Conservation (phyloP, 2,113 vertebrate species). For the Sorex fumeus region DNA sequence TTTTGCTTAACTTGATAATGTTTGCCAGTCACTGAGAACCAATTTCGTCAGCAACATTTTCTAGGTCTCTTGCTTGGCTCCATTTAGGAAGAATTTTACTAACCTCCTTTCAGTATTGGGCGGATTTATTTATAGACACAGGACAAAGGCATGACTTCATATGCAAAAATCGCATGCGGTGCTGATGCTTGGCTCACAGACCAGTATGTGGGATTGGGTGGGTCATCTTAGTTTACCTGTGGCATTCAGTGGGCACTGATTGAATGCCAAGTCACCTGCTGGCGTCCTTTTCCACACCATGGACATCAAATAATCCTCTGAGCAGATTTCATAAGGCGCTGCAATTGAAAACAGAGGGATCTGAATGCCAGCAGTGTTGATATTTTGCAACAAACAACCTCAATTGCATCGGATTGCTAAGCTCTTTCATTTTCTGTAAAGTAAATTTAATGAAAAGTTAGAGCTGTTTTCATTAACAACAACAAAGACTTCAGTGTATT, state of each 20-base stretch:
- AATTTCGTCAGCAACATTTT: constrained; percentile 24
- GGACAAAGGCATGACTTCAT: neutral
- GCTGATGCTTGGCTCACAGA: too few species aligned
- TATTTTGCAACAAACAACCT: constrained; percentile 1
- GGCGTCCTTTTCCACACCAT: constrained; percentile 99
- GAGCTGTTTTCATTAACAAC: neutral
- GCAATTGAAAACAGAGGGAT: constrained; percentile 83
- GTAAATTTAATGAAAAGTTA: constrained; percentile 31
- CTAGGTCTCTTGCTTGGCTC: neutral
- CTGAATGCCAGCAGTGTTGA: constrained; percentile 65
- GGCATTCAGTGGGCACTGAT: constrained; percentile 97
- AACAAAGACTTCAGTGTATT: constrained; percentile 49
- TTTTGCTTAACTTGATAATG: constrained; percentile 12
- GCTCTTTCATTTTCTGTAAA: constrained; percentile 15
- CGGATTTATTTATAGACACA: neutral
- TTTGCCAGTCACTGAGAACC: neutral
- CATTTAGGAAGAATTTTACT: constrained; percentile 29
- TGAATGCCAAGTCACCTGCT: constrained; percentile 97
- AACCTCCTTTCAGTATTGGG: constrained; percentile 12
- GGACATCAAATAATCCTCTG: constrained; percentile 97
- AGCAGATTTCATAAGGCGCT: constrained; percentile 99
- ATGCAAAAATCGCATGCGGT: neutral
- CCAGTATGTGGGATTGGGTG: neutral
- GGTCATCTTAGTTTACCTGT: constrained; percentile 92
- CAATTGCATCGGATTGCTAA: neutral